These are phyloP conservation scores for Erithacus rubecula DNA, from an alignment of 2,797 vertebrate species.

Conservation along the genomic window DNA sequence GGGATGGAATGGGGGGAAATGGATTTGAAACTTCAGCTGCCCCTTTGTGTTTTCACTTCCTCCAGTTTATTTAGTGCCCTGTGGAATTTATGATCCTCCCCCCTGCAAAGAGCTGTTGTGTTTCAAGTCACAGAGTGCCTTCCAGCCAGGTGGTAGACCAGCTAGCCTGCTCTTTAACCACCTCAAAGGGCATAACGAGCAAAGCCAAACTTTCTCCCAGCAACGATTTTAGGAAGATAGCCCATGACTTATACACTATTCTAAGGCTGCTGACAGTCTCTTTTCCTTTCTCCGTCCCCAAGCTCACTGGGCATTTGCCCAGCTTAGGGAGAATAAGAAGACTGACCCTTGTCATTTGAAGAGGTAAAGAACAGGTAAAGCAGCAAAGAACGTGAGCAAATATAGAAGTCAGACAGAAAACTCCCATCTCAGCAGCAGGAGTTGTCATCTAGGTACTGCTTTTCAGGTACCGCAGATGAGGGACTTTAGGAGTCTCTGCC, in stretches of 20 bases:
- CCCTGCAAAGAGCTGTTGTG: not conserved
- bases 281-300: not conserved
- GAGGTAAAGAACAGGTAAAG: not conserved
- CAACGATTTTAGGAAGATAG: not conserved
- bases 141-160: not conserved
- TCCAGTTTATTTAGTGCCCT: conserved; percentile 22
- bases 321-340: not conserved
- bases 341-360: not conserved
- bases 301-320: not conserved
- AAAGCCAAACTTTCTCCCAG: conserved; percentile 30
- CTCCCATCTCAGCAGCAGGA: not conserved
- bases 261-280: not conserved
- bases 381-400: fast-evolving
- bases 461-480: not conserved
- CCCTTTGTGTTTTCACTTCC: conserved; percentile 25
- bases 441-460: not conserved
- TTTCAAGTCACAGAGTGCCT: not conserved
- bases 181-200: not conserved
- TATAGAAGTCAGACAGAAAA: not conserved
- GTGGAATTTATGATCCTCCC: conserved; percentile 4
- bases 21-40: not conserved
- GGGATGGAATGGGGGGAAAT: not conserved
- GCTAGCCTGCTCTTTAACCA: not conserved
- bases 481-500: not conserved
- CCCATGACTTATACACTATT: not conserved